A percentile compares a stretch with the other conserved stretches of the same genome.
Conservation (phyloP, 2,888 invertebrate genomes). For the Athalia cordata region DNA sequence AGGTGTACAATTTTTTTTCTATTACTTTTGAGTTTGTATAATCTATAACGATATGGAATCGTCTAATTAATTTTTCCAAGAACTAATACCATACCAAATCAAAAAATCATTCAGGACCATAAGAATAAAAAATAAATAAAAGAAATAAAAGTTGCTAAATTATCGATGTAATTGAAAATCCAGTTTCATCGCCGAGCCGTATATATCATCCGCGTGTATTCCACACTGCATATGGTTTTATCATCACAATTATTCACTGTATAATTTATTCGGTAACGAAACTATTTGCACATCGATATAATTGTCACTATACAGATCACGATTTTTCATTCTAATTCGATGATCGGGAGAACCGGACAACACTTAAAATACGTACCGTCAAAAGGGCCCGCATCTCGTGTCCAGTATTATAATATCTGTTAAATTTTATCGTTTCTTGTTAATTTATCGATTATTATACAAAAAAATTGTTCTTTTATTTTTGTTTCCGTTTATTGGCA, state of each 20-base stretch:
- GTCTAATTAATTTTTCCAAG: background rate
- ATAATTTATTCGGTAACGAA: no score
- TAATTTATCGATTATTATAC: background rate
- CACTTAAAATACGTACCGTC: slow-evolving; percentile 67
- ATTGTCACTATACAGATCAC: slow-evolving; percentile 8
- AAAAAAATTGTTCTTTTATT: background rate
- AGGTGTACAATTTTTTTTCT: background rate
- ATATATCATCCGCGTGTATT: background rate
- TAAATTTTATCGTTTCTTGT: slow-evolving; percentile 30
- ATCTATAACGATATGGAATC: background rate
- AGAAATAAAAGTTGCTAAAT: slow-evolving; percentile 2
- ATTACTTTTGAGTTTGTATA: background rate
- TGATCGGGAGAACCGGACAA: slow-evolving; percentile 1
- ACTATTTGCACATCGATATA: background rate
- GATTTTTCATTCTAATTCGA: slow-evolving; percentile 33
- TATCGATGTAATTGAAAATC: background rate
- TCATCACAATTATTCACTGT: no score
- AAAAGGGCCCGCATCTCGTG: slow-evolving; percentile 65
- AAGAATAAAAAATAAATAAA: background rate
- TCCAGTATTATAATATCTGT: slow-evolving; percentile 49
- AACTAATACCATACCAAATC: no score
- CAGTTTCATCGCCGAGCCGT: slow-evolving; percentile 5
- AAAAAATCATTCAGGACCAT: no score
- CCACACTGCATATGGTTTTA: slow-evolving; percentile 5
- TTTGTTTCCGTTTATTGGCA: slow-evolving; percentile 62